phyloP scores from a whole-genome alignment of 2,888 invertebrate species.

The Drosophila prolongata region DNA sequence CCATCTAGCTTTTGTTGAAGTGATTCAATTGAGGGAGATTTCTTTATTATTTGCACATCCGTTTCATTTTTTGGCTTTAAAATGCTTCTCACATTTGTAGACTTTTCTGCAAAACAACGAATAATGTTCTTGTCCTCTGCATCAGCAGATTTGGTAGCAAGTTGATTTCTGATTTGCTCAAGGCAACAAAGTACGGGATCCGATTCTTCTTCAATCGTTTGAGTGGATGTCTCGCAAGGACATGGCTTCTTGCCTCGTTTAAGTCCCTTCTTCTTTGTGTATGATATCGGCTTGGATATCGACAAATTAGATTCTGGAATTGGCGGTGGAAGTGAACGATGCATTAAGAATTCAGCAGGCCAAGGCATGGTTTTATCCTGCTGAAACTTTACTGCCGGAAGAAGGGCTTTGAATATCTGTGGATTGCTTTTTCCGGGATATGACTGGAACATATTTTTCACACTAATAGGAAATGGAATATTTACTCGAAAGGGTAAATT shows the following conservation, averaged over 20 bases:
- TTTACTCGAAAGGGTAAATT: conserved; percentile 60
- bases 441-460: conserved; percentile 21
- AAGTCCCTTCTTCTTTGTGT: background rate
- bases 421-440: background rate
- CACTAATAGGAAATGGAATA: conserved; percentile 40
- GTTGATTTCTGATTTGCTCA: conserved; percentile 19
- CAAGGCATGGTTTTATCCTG: background rate
- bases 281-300: background rate
- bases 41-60: background rate
- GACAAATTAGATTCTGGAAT: background rate
- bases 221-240: conserved; percentile 24
- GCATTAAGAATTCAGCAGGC: background rate
- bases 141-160: conserved; percentile 1
- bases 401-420: background rate
- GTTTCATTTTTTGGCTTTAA: background rate
- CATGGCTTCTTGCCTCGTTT: background rate
- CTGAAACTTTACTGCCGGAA: background rate
- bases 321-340: background rate
- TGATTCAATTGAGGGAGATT: background rate
- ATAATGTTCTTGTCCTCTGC: too few species aligned
- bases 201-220: conserved; percentile 7
- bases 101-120: conserved; percentile 32
- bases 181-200: conserved; percentile 18
- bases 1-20: background rate
- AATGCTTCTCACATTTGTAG: conserved; percentile 3